Evolutionary conservation across 2,113 vertebrate genomes (phyloP).

Genomic region (Copsychus sechellarum): DNA sequence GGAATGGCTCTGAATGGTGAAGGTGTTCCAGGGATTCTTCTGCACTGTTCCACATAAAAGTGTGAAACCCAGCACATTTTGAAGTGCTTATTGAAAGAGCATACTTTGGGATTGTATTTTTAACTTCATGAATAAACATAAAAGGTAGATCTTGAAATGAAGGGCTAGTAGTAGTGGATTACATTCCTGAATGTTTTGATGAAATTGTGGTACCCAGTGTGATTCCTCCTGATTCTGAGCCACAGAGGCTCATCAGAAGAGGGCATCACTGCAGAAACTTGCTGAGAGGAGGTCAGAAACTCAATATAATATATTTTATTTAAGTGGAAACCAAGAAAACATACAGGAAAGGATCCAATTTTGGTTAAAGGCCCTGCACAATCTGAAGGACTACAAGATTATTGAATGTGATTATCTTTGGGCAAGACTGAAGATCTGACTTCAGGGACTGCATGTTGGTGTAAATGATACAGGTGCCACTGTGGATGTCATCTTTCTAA

Average conservation of each 20-base stretch:
- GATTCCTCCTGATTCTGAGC: neutral
- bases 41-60: neutral
- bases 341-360: neutral
- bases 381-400: neutral
- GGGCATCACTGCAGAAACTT: neutral
- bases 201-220: neutral
- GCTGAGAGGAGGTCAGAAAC: neutral
- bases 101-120: neutral
- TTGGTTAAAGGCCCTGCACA: neutral
- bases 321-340: neutral
- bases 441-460: neutral
- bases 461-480: neutral
- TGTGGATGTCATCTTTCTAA: neutral
- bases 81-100: neutral
- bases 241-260: neutral
- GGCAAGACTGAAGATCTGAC: neutral
- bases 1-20: neutral
- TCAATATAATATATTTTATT: neutral
- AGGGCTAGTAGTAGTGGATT: neutral
- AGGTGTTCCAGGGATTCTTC: neutral
- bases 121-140: neutral
- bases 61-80: neutral
- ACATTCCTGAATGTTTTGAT: neutral
- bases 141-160: neutral
- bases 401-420: neutral